Evolutionary conservation across 2,797 vertebrate genomes (phyloP).

Genomic region (Borostomias antarcticus): DNA sequence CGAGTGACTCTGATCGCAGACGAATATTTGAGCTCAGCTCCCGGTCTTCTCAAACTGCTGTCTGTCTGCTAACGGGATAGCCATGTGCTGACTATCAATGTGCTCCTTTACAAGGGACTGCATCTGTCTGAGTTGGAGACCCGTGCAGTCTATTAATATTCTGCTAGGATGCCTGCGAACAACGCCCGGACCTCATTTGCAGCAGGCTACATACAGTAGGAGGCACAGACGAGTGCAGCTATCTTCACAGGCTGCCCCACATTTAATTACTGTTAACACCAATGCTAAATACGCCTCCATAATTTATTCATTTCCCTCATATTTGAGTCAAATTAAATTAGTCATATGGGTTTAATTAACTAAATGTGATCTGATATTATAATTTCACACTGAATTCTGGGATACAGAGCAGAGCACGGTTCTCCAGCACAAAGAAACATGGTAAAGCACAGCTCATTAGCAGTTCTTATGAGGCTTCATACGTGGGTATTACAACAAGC

Average conservation of each 20-base stretch:
- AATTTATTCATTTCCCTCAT: constrained; percentile 59
- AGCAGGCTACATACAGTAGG: constrained; percentile 42
- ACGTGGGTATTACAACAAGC: constrained; percentile 50
- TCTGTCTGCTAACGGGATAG: constrained; percentile 78
- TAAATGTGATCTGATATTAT: constrained; percentile 71
- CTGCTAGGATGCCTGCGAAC: constrained; percentile 35
- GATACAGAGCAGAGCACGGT: constrained; percentile 54
- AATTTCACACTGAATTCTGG: constrained; percentile 68
- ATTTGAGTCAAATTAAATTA: constrained; percentile 74
- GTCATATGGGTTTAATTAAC: constrained; percentile 75
- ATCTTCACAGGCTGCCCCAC: constrained; percentile 54
- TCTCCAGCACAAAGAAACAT: constrained; percentile 60
- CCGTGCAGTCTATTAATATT: constrained; percentile 55
- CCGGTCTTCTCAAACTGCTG: constrained; percentile 66
- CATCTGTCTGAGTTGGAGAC: constrained; percentile 48
- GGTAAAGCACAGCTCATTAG: constrained; percentile 56
- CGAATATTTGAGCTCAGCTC: constrained; percentile 79
- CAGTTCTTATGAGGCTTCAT: constrained; percentile 48
- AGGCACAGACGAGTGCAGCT: constrained; percentile 37
- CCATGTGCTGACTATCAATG: constrained; percentile 79
- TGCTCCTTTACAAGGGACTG: constrained; percentile 42
- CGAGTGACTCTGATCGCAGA: constrained; percentile 74
- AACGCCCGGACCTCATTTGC: constrained; percentile 38
- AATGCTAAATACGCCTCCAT: constrained; percentile 59
- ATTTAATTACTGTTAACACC: constrained; percentile 72